Base-by-base conservation (phyloP, 1,140 invertebrate species). In the Atta colombica region DNA sequence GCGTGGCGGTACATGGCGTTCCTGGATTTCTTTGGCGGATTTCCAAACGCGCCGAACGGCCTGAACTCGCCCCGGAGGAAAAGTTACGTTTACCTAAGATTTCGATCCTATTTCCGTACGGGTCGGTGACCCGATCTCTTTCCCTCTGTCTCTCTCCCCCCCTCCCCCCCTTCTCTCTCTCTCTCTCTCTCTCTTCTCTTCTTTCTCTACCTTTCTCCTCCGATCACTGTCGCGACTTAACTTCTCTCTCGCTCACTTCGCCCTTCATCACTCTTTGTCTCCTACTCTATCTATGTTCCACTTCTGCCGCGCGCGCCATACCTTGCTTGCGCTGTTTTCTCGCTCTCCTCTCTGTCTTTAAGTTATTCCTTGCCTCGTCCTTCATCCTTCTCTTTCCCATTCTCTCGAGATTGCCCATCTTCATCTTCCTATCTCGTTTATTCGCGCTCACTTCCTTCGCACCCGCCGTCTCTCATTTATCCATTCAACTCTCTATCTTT, bases 61-160 rank as follows among this genome's bases (percentile, higher is more conserved):
- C 82, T 90, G 80, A 88, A 87, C 85, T 74, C 72, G 75, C 87
- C 71, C 85, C 90, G 90, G 84, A 91, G 90, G 93, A 94, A 93
- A 93, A 94, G 93, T 93, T 92, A 90, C 91, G 92, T 94, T 94
- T 94, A 94, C 91, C 93, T 94, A 93, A 93, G 92, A 89, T 93
- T 94, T 93, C 93, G 87, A 93, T 91, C 92, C 93, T 93, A 94
- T 94, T 94, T 94, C 90, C 91, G 93, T 93, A 92, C 91, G 89
- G 92, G 93, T 94, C 93, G 89, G 71, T 87, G 94, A 94, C 93
- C 93, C 89, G 77, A 63, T 85, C 87, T 81, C 87, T 88, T 61
- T 68, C 77, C 21, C 45, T 39, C 60, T 78, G 51, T 77, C 77
- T 88, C 77, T 18, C 65, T 81, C 25, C 12, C 63, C 58, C 25